These are phyloP conservation scores for Mionectes olivaceus DNA, from an alignment of 2,797 vertebrate genomes.

Conservation along the genomic window DNA sequence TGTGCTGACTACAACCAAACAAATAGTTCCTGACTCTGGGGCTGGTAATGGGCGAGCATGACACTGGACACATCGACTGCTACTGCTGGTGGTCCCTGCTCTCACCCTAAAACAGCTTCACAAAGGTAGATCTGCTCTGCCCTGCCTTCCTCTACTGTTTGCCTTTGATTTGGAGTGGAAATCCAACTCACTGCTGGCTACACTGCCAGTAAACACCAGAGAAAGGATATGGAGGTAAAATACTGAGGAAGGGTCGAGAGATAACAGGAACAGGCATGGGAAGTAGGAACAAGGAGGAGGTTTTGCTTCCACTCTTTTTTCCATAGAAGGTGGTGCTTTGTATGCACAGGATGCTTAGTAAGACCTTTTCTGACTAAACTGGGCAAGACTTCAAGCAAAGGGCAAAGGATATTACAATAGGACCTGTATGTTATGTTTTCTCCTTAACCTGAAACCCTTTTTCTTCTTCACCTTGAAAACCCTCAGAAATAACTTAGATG, in stretches of 20 bases:
- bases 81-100: background rate
- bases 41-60: background rate
- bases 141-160: background rate
- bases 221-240: background rate
- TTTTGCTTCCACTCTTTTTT: background rate
- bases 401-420: conserved; percentile 24
- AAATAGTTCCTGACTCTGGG: background rate
- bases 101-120: background rate
- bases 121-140: background rate
- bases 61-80: background rate
- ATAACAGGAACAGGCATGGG: background rate
- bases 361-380: background rate
- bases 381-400: background rate
- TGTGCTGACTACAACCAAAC: background rate
- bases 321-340: background rate
- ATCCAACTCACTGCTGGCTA: background rate
- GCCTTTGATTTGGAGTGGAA: background rate
- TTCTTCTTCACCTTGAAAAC: conserved; percentile 42
- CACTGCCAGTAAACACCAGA: background rate
- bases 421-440: conserved; percentile 38
- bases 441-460: conserved; percentile 31
- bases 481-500: conserved; percentile 37
- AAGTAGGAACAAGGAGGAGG: background rate
- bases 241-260: background rate
- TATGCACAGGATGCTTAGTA: background rate